These are phyloP conservation scores for Pedetes capensis DNA, from an alignment of 2,113 vertebrate genomes.

Conservation along the genomic window DNA sequence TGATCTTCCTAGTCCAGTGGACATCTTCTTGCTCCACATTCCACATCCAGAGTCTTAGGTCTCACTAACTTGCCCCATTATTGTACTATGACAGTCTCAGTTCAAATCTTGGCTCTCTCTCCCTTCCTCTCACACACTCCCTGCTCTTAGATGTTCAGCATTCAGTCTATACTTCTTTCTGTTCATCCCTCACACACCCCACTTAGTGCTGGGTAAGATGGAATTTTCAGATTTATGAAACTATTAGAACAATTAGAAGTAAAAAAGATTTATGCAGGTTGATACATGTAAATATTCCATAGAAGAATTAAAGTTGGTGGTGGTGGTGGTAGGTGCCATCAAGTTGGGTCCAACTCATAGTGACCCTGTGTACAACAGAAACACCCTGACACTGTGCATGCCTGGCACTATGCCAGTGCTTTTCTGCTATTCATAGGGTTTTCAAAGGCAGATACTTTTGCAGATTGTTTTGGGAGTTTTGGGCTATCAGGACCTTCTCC, in stretches of 20 bases:
- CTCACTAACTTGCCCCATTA: fast-evolving
- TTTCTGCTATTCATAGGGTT: no score
- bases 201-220: not conserved
- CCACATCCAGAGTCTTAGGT: no score
- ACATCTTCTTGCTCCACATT: not conserved
- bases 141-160: not conserved
- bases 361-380: no score
- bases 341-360: no score
- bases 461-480: no score
- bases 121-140: not conserved
- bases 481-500: no score
- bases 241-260: not conserved
- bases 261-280: not conserved
- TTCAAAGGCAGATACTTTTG: no score
- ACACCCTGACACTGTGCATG: no score
- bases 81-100: not conserved
- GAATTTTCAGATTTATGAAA: not conserved
- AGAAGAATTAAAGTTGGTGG: not conserved
- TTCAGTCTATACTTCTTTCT: not conserved
- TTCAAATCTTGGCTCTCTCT: not conserved
- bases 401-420: no score
- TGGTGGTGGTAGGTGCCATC: no score
- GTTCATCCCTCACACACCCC: not conserved
- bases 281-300: not conserved
- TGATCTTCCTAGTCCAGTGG: no score